Evolutionary conservation across 2,797 vertebrate genomes (phyloP), one percentile per base, ranked within the genome.

Genomic region (Vireo griseus): DNA sequence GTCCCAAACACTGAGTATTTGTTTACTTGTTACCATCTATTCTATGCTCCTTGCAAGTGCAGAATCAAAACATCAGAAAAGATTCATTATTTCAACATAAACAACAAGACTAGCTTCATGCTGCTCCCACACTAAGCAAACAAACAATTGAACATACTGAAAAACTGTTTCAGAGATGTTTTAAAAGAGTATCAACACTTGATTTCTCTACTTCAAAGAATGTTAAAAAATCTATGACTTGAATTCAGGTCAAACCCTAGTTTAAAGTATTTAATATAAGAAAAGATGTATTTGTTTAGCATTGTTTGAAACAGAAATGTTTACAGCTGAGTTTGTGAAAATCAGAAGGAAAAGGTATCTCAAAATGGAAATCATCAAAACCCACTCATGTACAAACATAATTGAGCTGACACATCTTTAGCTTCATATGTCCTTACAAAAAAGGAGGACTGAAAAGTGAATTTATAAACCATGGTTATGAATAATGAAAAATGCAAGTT

Each of bases 301-400:
- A 16, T 11, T 61, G 4, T 22, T 71, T 59, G 54, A 51, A 79
- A 69, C 17, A 45, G 20, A 69, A 62, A 50, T 7, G 12, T 45
- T 75, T 75, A 74, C 7, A 57, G 12, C 20, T 59, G 31, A 54
- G 39, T 33, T 37, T 50, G 10, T 16, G 52, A 69, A 88, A 83
- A 62, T 20, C 11, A 44, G 58, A 62, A 44, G 26, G 42, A 86
- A 61, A 16, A n/a, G 5, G 3, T n/a, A 40, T 21, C 44, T 59
- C 40, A 59, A 83, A 80, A 44, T 13, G 19, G 19, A 66, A 68
- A 66, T 11, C 2, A 37, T 31, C 28, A 33, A 82, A 62, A 4
- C 1, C 2, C 16, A 65, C 3, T 16, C 42, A 40, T 24, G 13
- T 28, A 54, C n/a, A 76, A n/a, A 31, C 1, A 9, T 11, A 24